Evolutionary conservation across 2,113 vertebrate genomes (phyloP).

Genomic region (Petaurus breviceps): DNA sequence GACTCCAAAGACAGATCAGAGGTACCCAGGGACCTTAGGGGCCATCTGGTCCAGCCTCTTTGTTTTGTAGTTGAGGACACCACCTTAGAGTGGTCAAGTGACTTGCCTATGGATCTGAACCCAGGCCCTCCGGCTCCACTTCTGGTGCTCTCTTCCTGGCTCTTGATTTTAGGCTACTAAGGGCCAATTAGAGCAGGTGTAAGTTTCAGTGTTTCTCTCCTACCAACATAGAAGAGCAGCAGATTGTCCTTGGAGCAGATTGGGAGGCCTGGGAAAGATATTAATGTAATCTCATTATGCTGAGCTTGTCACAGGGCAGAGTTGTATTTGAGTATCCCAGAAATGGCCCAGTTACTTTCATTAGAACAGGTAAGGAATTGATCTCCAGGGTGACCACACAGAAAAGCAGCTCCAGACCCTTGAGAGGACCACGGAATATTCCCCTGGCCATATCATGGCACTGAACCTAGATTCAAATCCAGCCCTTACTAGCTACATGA

Average conservation of each 20-base stretch:
- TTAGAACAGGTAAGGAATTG: constrained; percentile 47
- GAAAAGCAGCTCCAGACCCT: neutral
- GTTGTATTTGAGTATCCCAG: constrained; percentile 61
- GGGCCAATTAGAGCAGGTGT: constrained; percentile 60
- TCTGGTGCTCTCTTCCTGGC: constrained; percentile 46
- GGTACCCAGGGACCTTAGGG: neutral
- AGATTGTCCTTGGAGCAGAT: constrained; percentile 36
- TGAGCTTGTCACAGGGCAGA: constrained; percentile 61
- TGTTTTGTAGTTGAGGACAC: neutral
- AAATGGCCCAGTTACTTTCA: constrained; percentile 68
- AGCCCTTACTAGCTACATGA: neutral
- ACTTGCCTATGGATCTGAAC: neutral
- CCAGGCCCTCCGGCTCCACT: neutral
- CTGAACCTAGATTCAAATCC: neutral
- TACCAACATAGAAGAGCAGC: neutral
- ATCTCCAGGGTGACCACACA: constrained; percentile 20
- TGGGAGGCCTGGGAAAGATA: constrained; percentile 65
- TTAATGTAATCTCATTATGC: constrained; percentile 73
- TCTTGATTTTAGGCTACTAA: constrained; percentile 47
- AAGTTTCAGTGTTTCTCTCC: constrained; percentile 52
- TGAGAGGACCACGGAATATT: neutral
- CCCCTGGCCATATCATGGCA: neutral
- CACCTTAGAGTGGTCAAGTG: neutral
- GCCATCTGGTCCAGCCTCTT: neutral
- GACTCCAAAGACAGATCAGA: constrained; percentile 38